Conservation (phyloP, 2,113 vertebrate genomes). For the Thermophis baileyi region DNA sequence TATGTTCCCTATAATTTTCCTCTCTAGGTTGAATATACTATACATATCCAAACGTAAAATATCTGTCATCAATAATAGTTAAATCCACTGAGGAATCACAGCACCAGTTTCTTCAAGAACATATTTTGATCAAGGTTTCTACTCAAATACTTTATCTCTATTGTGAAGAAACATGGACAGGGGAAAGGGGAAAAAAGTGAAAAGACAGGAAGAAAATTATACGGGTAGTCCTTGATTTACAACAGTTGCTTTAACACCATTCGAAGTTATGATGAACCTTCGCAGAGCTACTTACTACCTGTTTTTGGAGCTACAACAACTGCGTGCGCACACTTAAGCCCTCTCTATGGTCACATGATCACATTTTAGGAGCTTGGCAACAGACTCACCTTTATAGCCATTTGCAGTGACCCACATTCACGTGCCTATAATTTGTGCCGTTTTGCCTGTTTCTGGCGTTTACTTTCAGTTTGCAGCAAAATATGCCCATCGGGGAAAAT, state of each 20-base stretch:
- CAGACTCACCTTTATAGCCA: not conserved
- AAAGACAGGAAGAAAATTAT: not conserved
- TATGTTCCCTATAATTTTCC: not conserved
- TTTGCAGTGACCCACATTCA: not conserved
- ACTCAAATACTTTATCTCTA: not conserved
- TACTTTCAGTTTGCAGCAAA: not conserved
- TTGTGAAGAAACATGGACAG: not conserved
- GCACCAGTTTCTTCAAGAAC: not conserved
- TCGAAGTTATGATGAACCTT: not conserved
- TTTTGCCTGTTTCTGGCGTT: not conserved
- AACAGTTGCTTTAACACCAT: not conserved
- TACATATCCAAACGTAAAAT: not conserved
- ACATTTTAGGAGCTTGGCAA: not conserved
- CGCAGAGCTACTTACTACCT: not conserved
- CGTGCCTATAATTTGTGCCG: not conserved
- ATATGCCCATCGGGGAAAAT: not conserved
- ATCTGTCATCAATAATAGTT: not conserved
- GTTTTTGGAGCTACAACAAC: not conserved
- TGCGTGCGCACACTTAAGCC: not conserved
- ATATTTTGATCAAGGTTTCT: not conserved
- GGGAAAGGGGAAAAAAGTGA: not conserved
- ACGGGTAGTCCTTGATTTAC: not conserved
- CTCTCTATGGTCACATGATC: not conserved
- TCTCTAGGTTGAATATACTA: not conserved
- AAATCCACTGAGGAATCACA: not conserved